Evolutionary conservation across 2,888 invertebrate species (phyloP).

Genomic region (Mesorhabditis sp.): DNA sequence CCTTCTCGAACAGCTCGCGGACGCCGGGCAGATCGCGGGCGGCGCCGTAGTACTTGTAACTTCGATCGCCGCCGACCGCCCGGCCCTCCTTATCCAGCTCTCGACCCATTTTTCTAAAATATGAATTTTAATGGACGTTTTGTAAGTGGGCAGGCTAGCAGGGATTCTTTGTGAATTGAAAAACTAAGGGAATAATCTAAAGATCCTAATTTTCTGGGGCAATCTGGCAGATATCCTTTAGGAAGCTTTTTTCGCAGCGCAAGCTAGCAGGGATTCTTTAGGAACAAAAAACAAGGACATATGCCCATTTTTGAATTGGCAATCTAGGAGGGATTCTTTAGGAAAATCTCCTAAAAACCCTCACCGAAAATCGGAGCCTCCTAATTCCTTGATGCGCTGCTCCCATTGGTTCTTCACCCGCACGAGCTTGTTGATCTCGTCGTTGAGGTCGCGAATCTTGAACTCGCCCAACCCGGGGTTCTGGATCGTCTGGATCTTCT

Average conservation of each 20-base stretch:
- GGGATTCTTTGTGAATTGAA: slow-evolving; percentile 65
- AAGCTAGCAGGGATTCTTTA: too few relatives aligned
- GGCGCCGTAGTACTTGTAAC: slow-evolving; percentile 76
- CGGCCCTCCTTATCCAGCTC: slow-evolving; percentile 84
- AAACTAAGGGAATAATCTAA: too few relatives aligned
- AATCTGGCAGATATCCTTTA: too few relatives aligned
- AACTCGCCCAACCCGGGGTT: slow-evolving; percentile 92
- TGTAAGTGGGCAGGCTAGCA: neutral
- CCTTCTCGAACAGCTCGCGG: slow-evolving; percentile 88
- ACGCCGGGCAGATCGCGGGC: slow-evolving; percentile 85
- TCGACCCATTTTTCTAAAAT: slow-evolving; percentile 48
- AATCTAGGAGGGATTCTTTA: too few relatives aligned
- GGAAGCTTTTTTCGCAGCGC: too few relatives aligned
- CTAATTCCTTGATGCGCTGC: slow-evolving; percentile 85
- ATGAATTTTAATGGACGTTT: neutral
- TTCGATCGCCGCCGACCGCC: slow-evolving; percentile 93
- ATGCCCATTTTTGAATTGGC: too few relatives aligned
- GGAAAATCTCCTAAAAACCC: slow-evolving; percentile 9
- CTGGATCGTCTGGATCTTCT: slow-evolving; percentile 97
- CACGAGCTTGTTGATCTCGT: slow-evolving; percentile 95
- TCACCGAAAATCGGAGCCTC: slow-evolving; percentile 76
- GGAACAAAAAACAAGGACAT: neutral
- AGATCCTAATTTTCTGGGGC: too few relatives aligned
- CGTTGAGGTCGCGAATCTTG: slow-evolving; percentile 91
- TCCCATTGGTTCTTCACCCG: slow-evolving; percentile 83